Evolutionary conservation across 2,888 invertebrate genomes (phyloP), one percentile per base, ranked within the genome.

Genomic region (Rosalia funebris): DNA sequence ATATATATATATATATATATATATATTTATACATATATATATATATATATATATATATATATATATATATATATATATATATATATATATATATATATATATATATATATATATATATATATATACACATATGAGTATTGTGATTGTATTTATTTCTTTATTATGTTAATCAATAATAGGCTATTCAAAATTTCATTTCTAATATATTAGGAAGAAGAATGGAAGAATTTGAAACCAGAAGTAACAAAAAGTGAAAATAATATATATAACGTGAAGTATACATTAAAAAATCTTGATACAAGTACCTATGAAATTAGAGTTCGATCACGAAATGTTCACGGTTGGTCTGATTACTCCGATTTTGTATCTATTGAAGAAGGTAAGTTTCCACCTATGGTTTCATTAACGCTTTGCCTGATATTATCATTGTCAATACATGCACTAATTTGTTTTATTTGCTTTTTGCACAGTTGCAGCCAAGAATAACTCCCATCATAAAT

Each of bases 291-390:
- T 58, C 72, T 83, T 50, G 77, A 73, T 16, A 76, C 79, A 17
- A 82, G 82, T 11, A 76, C 77, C 10, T 85, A 84, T 67, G 82
- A 83, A 62, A 82, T 80, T 1, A 77, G 77, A 37, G 68, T 82
- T 2, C 71, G 80, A 47, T 81, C 84, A 0, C 70, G 73, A 61
- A 85, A 84, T 69, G 60, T 67, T 1, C 81, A 82, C 62, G 84
- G 84, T 1, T 83, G 83, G 83, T 83, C 83, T 1, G 77, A 81
- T 4, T 77, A 72, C 55, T 82, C 83, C 0, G 70, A 75, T n/a
- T 65, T 75, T 1, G 75, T 77, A 36, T 69, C 75, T 11, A 81
- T 84, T 68, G 77, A 79, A 63, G 79, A 77, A 70, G 80, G 82
- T 81, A 75, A 75, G 78, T 70, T n/a, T n/a, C n/a, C n/a, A n/a